A percentile compares a stretch with the other conserved stretches of the same genome.
Evolutionary conservation across 2,113 vertebrate genomes (phyloP).

Genomic region (Jaculus jaculus): DNA sequence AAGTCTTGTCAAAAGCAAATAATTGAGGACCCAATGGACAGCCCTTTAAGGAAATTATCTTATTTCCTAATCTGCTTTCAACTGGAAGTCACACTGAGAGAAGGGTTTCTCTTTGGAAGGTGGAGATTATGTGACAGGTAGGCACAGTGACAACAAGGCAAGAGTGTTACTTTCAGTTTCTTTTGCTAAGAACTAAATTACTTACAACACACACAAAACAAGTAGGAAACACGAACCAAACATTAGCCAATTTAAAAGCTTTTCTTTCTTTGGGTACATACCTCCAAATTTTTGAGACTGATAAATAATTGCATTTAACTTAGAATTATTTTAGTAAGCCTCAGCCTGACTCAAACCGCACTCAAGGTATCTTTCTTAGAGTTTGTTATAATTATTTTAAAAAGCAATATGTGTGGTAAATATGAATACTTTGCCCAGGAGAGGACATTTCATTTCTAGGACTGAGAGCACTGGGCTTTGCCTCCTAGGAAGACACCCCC

Average conservation of each 20-base stretch:
- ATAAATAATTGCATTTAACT: slow-evolving; percentile 17
- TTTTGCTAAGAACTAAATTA: background rate
- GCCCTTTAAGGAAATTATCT: slow-evolving; percentile 45
- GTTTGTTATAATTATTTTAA: slow-evolving; percentile 54
- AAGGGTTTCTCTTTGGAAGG: background rate
- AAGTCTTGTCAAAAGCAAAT: background rate
- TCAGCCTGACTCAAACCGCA: background rate
- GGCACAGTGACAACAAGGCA: background rate
- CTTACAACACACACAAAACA: slow-evolving; percentile 22
- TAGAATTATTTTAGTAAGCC: slow-evolving; percentile 44
- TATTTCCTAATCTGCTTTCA: background rate
- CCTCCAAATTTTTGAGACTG: background rate
- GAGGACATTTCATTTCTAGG: slow-evolving; percentile 72
- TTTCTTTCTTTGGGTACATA: background rate
- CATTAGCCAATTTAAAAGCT: background rate
- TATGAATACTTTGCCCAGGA: slow-evolving; percentile 42
- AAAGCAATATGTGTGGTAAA: slow-evolving; percentile 23
- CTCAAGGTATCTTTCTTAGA: background rate
- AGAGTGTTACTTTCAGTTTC: slow-evolving; percentile 7
- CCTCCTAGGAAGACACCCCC: background rate
- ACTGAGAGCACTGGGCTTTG: slow-evolving; percentile 34
- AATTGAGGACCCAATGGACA: background rate
- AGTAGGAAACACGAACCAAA: background rate
- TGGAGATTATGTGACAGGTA: slow-evolving; percentile 35
- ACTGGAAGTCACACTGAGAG: background rate